phyloP scores from a whole-genome alignment of 2,113 vertebrate genomes.

The Gobio gobio region DNA sequence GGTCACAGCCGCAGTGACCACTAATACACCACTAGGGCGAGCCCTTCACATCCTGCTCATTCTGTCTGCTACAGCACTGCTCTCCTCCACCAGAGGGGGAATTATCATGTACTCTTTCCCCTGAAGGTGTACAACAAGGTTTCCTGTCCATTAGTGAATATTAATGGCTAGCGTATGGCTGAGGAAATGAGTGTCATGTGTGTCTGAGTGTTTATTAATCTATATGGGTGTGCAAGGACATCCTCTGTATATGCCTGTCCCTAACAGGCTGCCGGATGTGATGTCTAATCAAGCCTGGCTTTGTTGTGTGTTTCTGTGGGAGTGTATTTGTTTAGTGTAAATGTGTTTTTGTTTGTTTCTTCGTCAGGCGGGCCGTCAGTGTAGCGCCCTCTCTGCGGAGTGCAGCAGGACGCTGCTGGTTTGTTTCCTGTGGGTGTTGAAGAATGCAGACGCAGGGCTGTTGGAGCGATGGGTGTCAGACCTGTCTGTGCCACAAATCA shows the following conservation, averaged over 20 bases:
- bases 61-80: constrained; percentile 38
- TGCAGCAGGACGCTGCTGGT: constrained; percentile 87
- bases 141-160: constrained; percentile 1
- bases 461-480: constrained; percentile 87
- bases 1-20: constrained; percentile 3
- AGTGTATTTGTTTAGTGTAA: constrained; percentile 31
- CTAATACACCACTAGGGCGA: constrained; percentile 9
- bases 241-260: constrained; percentile 44
- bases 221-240: constrained; percentile 26
- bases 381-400: constrained; percentile 82
- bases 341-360: constrained; percentile 54
- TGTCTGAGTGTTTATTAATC: constrained; percentile 11
- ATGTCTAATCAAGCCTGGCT: neutral
- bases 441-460: constrained; percentile 81
- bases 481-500: constrained; percentile 85
- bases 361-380: constrained; percentile 78
- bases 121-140: neutral
- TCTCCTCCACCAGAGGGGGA: constrained; percentile 58
- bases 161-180: constrained; percentile 7
- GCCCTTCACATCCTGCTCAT: too few relatives aligned
- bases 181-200: constrained; percentile 11
- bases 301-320: neutral
- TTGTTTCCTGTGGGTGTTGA: constrained; percentile 90
- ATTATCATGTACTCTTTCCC: neutral
- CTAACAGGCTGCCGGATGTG: constrained; percentile 16